Percentiles rank a stretch among this genome's conserved stretches.
phyloP scores from a whole-genome alignment of 2,888 invertebrate genomes.

The Ichneumoninae sp. region DNA sequence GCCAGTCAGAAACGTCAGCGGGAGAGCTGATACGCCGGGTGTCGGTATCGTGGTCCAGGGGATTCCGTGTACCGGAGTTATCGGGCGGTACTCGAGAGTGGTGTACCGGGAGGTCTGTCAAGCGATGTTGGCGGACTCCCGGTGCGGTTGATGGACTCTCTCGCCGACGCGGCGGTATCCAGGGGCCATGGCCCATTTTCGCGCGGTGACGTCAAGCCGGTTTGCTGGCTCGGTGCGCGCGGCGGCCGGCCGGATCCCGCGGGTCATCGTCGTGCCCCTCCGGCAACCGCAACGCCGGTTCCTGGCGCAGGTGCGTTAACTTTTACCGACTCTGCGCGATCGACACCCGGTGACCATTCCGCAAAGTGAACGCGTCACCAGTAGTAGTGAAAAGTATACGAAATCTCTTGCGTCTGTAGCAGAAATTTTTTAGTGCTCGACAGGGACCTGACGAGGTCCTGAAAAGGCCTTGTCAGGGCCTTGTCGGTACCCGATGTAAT shows the following conservation, averaged over 20 bases:
- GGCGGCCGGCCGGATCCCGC: slow-evolving; percentile 5
- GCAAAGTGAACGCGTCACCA: neutral
- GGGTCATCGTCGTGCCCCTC: slow-evolving; percentile 30
- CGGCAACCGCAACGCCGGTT: neutral
- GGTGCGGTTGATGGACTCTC: slow-evolving; percentile 19
- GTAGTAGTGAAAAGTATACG: neutral
- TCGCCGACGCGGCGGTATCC: slow-evolving; percentile 46
- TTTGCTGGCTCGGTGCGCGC: slow-evolving; percentile 19
- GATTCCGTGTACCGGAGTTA: slow-evolving; percentile 50
- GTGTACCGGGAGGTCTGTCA: slow-evolving; percentile 48
- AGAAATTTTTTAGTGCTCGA: no score
- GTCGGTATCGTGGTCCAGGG: slow-evolving; percentile 32
- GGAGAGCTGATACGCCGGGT: slow-evolving; percentile 11
- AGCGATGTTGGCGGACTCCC: slow-evolving; percentile 30
- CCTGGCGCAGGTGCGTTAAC: slow-evolving; percentile 7
- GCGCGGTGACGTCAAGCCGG: slow-evolving; percentile 64
- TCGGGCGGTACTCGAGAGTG: slow-evolving; percentile 45
- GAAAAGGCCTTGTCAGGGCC: no score
- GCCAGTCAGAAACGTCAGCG: slow-evolving; percentile 19
- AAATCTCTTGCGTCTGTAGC: neutral
- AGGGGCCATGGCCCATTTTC: slow-evolving; percentile 68
- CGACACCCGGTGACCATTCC: neutral
- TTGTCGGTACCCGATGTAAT: neutral
- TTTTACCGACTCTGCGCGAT: neutral
- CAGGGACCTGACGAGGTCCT: no score